These are phyloP conservation scores for Melanocharis versteri DNA, from an alignment of 2,113 vertebrate species.

Conservation along the genomic window DNA sequence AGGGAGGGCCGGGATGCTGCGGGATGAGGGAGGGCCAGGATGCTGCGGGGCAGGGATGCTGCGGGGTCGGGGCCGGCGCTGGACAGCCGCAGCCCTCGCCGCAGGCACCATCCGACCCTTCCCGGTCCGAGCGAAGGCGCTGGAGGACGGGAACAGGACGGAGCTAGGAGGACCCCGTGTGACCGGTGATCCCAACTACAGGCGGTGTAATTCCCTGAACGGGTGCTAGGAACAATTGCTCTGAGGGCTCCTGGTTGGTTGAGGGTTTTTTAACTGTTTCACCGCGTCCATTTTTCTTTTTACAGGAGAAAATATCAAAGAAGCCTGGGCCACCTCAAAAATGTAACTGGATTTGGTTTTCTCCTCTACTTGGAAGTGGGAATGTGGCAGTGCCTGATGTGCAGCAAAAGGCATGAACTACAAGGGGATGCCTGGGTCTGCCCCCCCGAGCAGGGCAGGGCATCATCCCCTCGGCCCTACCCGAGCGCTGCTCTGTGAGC, in stretches of 20 bases:
- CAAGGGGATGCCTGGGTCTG: neutral
- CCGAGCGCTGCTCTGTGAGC: accelerated
- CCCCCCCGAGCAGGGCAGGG: too few species aligned
- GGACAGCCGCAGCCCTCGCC: neutral
- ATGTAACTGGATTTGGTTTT: neutral
- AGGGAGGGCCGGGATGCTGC: accelerated
- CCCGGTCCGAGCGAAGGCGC: neutral
- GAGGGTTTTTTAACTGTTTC: neutral
- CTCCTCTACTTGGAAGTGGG: neutral
- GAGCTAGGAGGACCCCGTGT: slow-evolving; percentile 50
- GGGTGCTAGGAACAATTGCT: neutral
- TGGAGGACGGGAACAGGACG: neutral
- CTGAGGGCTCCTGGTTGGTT: neutral
- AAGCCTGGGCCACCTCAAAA: neutral
- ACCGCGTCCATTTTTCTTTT: neutral
- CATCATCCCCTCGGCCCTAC: neutral
- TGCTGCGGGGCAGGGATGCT: neutral
- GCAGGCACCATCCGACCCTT: neutral
- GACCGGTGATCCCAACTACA: slow-evolving; percentile 20
- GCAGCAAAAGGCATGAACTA: neutral
- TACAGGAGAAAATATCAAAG: neutral
- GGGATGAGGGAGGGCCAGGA: accelerated
- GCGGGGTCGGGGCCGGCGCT: too few species aligned
- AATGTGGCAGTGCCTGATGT: neutral
- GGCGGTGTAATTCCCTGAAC: neutral